Conservation (phyloP, 2,797 vertebrate species). For the Molossus molossus region DNA sequence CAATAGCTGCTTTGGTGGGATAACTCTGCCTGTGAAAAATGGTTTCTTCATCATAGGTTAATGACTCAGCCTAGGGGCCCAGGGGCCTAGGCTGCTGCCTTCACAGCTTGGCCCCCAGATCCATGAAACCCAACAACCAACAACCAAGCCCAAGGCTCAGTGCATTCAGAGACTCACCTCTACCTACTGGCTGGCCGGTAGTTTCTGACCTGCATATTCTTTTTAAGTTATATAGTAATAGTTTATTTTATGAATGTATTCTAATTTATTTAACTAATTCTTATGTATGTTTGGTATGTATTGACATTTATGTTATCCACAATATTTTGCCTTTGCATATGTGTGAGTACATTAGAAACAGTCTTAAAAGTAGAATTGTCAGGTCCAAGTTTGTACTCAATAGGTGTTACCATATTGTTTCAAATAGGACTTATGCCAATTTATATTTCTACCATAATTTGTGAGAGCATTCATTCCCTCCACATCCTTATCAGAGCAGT, state of each 20-base stretch:
- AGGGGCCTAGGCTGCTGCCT: too few species aligned
- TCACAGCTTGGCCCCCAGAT: too few species aligned
- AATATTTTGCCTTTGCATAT: constrained; percentile 61
- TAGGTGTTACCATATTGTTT: not conserved
- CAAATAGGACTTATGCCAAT: not conserved
- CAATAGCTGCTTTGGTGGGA: too few species aligned
- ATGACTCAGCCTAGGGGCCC: too few species aligned
- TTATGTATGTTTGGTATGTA: constrained; percentile 13
- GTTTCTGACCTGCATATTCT: not conserved
- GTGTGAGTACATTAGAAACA: constrained; percentile 45
- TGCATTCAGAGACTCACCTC: too few species aligned
- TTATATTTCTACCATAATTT: constrained; percentile 45
- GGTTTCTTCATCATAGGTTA: too few species aligned
- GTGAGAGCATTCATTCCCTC: not conserved
- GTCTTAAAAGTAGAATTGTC: constrained; percentile 11
- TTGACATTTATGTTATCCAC: constrained; percentile 44
- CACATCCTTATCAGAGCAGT: constrained; percentile 4
- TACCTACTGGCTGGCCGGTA: too few species aligned
- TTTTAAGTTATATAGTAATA: constrained; percentile 32
- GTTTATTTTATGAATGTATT: constrained; percentile 49
- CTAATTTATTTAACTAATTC: constrained; percentile 29
- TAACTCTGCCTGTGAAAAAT: too few species aligned
- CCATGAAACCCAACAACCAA: too few species aligned
- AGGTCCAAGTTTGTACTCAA: not conserved
- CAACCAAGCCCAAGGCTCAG: too few species aligned